Percentiles rank a stretch among this genome's conserved stretches.
Conservation (phyloP, 2,888 invertebrate species). For the Euzetes globulus region DNA sequence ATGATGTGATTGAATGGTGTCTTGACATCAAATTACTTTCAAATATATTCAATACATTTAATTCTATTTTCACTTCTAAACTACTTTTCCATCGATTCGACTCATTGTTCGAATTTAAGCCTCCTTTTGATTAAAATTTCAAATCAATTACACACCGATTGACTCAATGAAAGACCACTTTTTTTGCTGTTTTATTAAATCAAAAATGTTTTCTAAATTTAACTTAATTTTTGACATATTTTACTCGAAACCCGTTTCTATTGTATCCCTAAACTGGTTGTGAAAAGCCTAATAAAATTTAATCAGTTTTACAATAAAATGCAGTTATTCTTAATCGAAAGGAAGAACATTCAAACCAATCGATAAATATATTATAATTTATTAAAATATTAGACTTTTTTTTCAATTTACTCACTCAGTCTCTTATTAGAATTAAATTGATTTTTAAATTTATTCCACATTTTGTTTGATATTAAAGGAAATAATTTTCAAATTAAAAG, state of each 20-base stretch:
- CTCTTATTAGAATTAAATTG: too few relatives aligned
- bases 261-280: constrained; percentile 1
- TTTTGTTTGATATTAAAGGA: too few relatives aligned
- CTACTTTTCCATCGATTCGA: not conserved
- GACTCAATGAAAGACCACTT: not conserved
- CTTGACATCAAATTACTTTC: not conserved
- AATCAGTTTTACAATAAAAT: not conserved
- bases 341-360: too few relatives aligned
- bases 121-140: not conserved
- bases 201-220: not conserved
- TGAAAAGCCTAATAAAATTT: not conserved
- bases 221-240: not conserved
- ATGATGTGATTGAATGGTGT: constrained; percentile 9
- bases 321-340: not conserved
- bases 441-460: too few relatives aligned
- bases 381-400: not conserved
- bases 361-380: not conserved
- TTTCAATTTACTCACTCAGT: not conserved
- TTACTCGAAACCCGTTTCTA: not conserved
- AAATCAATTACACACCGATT: not conserved
- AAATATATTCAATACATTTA: not conserved
- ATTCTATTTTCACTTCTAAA: not conserved
- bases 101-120: not conserved
- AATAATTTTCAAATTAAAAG: too few relatives aligned
- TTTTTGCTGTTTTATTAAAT: not conserved